Evolutionary conservation across 2,888 invertebrate genomes (phyloP).

Genomic region (Lysandra coridon): DNA sequence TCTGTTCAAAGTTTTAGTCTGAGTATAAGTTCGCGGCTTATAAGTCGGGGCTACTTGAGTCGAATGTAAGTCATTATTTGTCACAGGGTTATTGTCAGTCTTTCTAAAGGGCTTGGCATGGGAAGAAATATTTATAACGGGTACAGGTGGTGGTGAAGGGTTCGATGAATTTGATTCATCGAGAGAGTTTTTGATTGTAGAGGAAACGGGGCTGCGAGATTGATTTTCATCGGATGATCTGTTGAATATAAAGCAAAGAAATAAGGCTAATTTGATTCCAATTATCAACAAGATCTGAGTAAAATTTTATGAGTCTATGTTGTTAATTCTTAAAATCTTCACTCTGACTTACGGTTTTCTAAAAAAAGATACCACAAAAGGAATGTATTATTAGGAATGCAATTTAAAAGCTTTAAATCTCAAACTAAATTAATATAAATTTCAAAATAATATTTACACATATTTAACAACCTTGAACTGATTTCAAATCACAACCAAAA

Average conservation of each 20-base stretch:
- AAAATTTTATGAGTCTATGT: slow-evolving; percentile 34
- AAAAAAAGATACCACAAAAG: slow-evolving; percentile 43
- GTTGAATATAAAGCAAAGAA: slow-evolving; percentile 79
- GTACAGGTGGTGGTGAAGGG: slow-evolving; percentile 51
- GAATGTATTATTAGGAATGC: slow-evolving; percentile 18
- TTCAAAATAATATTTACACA: slow-evolving; percentile 26
- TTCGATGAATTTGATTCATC: slow-evolving; percentile 57
- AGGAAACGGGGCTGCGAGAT: slow-evolving; percentile 60
- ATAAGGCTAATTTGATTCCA: slow-evolving; percentile 67
- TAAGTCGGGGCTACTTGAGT: slow-evolving; percentile 59
- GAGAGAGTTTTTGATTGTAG: slow-evolving; percentile 69
- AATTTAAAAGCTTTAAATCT: slow-evolving; percentile 28
- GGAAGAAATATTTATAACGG: slow-evolving; percentile 67
- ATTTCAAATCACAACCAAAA: slow-evolving; percentile 21
- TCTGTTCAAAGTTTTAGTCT: slow-evolving; percentile 58
- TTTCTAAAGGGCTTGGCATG: slow-evolving; percentile 75
- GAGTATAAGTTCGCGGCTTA: slow-evolving; percentile 51
- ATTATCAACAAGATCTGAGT: slow-evolving; percentile 36
- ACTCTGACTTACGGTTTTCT: background rate
- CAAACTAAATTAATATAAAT: slow-evolving; percentile 31
- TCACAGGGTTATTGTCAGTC: slow-evolving; percentile 68
- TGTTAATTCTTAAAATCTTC: background rate
- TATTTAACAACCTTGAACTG: slow-evolving; percentile 32
- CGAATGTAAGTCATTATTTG: slow-evolving; percentile 59
- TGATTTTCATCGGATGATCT: slow-evolving; percentile 79